phyloP scores from a whole-genome alignment of 2,113 vertebrate genomes.

The Rattus rattus region DNA sequence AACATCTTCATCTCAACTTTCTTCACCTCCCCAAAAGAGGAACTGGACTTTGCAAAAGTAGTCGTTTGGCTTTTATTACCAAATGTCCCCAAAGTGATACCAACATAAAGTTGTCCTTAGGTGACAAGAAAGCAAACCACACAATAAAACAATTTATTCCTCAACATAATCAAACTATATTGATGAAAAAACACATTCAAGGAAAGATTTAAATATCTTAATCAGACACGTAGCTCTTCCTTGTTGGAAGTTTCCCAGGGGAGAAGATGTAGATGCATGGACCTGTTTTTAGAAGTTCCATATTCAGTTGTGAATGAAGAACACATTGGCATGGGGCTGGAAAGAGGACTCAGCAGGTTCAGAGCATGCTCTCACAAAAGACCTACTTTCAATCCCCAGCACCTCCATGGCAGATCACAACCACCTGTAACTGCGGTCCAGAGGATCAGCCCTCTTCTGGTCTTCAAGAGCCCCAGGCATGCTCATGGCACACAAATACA shows the following conservation, averaged over 20 bases:
- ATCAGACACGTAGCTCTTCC: slow-evolving; percentile 64
- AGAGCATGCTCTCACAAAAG: background rate
- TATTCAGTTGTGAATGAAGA: background rate
- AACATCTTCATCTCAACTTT: background rate
- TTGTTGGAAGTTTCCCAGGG: slow-evolving; percentile 28
- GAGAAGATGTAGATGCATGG: slow-evolving; percentile 47
- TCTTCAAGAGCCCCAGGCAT: no score
- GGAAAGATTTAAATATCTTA: slow-evolving; percentile 76
- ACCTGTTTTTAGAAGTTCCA: slow-evolving; percentile 65
- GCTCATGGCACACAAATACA: background rate
- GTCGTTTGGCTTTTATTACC: background rate
- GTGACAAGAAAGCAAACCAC: slow-evolving; percentile 60
- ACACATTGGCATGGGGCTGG: background rate
- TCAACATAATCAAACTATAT: slow-evolving; percentile 78
- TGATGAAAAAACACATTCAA: slow-evolving; percentile 76
- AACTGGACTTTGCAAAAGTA: background rate
- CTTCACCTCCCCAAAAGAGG: slow-evolving; percentile 10
- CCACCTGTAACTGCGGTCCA: background rate
- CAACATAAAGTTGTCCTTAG: slow-evolving; percentile 26
- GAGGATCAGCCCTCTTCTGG: background rate
- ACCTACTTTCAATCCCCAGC: background rate
- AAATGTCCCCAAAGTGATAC: background rate
- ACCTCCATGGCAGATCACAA: background rate
- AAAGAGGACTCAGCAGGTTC: background rate
- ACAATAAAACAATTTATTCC: slow-evolving; percentile 79